Evolutionary conservation across 2,888 invertebrate species (phyloP).

Genomic region (Prenolepis imparis): DNA sequence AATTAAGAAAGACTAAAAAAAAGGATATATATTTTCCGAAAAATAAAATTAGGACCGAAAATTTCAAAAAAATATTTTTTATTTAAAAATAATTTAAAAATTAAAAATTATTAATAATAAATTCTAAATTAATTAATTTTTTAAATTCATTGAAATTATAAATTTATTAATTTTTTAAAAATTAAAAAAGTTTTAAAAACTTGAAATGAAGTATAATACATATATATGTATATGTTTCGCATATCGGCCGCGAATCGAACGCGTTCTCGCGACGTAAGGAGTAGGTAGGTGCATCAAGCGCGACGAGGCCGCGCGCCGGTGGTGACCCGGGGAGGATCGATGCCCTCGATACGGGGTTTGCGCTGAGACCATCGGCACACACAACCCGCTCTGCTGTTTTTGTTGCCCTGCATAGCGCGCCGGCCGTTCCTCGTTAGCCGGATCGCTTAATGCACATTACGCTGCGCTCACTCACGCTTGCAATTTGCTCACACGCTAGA

Average conservation of each 20-base stretch:
- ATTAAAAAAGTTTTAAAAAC: too few species aligned
- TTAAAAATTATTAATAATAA: too few species aligned
- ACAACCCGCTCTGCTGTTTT: conserved; percentile 67
- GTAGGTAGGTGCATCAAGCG: conserved; percentile 71
- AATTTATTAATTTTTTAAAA: too few species aligned
- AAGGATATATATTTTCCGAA: too few species aligned
- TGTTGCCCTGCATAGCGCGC: conserved; percentile 38
- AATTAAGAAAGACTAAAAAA: too few species aligned
- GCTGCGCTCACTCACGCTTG: conserved; percentile 48
- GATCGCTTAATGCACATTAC: conserved; percentile 60
- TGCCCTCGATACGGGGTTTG: conserved; percentile 75
- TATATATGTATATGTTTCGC: too few species aligned
- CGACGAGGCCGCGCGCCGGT: conserved; percentile 78
- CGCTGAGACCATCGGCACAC: conserved; percentile 61
- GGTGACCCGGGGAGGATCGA: conserved; percentile 84
- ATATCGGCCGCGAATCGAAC: not conserved
- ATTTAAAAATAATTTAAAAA: too few species aligned
- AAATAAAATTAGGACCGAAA: too few species aligned
- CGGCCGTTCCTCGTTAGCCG: conserved; percentile 52
- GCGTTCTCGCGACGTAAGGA: conserved; percentile 31
- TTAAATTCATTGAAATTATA: too few species aligned
- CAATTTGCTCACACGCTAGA: conserved; percentile 59
- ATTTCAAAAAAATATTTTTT: too few species aligned
- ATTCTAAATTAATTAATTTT: too few species aligned
- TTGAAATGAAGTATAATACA: too few species aligned